Evolutionary conservation across 2,888 invertebrate species (phyloP), one percentile per base, ranked within the genome.

Genomic region (Gari tellinella): DNA sequence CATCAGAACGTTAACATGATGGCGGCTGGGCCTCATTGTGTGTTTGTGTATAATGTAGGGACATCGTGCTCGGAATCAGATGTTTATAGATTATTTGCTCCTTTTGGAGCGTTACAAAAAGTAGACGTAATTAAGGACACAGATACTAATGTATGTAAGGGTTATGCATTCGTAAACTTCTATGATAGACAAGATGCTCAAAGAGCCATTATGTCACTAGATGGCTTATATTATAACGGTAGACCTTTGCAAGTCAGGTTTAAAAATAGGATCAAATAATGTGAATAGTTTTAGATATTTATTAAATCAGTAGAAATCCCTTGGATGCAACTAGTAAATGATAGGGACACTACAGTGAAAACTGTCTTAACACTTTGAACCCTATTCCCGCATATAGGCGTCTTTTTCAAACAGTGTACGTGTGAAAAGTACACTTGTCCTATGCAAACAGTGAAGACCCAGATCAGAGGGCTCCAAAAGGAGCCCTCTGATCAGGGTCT

Each of bases 111-210:
- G 14, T 89, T 92, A 19, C 84, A 87, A 61, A 91, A 92, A 72
- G 90, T 91, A 15, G 91, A 91, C 70, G 88, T 92, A 2, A 90
- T 92, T 31, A 79, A 89, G 53, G 92, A 91, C 66, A 84, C 84
- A 53, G 81, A 85, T 10, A 89, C 89, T 51, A 87, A 89, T 49
- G 82, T 87, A 67, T 89, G 91, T 75, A 92, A 92, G 80, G 92
- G 92, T 5, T 92, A 88, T 80, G 92, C 92, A 1, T 92, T 92
- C 86, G 92, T 92, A n/a, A 91, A 91, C 10, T 92, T 92, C 91
- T 83, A 87, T 25, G 88, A 89, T 80, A 89, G 87, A 68, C 86
- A 89, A 37, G 91, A 92, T 51, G 92, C 92, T 17, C 81, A 89
- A 66, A 85, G 86, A 57, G 91, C 92, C 21, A 92, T 92, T 64